phyloP scores from a whole-genome alignment of 2,113 vertebrate species.

The Illadopsis cleaveri region DNA sequence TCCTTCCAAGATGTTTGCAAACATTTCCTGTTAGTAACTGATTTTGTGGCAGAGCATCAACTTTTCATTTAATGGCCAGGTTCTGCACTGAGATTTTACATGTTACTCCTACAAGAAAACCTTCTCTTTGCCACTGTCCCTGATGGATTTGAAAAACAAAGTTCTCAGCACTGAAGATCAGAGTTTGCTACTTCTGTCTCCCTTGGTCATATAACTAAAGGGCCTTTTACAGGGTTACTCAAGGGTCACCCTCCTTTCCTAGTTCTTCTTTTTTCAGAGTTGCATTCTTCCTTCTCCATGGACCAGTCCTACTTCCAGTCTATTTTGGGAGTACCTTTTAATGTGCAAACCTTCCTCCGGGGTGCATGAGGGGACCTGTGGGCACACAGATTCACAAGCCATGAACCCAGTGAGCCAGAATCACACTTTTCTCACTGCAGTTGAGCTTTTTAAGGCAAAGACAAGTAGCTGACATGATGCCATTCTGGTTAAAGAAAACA shows the following conservation, averaged over 20 bases:
- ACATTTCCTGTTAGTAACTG: not conserved
- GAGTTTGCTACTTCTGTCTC: not conserved
- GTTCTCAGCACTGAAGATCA: not conserved
- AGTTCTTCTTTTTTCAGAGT: not conserved
- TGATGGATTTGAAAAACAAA: not conserved
- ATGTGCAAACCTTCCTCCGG: not conserved
- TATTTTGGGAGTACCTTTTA: not conserved
- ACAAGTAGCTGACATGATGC: not conserved
- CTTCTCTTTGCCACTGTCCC: not conserved
- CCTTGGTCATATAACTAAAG: not conserved
- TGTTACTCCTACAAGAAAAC: not conserved
- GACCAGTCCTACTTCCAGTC: not conserved
- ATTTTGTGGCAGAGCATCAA: not conserved
- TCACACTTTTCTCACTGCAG: not conserved
- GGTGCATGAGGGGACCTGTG: not conserved
- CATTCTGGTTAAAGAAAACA: not conserved
- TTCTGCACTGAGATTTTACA: not conserved
- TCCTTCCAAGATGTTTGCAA: not conserved
- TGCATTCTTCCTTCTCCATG: not conserved
- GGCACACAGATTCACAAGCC: not conserved
- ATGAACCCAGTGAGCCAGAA: not conserved
- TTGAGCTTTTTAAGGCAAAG: not conserved
- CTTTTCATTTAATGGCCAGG: not conserved
- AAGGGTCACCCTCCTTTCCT: not conserved
- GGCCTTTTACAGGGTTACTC: not conserved